Evolutionary conservation across 1,140 invertebrate genomes (phyloP), one percentile per base, ranked within the genome.

Genomic region (Cepaea nemoralis): DNA sequence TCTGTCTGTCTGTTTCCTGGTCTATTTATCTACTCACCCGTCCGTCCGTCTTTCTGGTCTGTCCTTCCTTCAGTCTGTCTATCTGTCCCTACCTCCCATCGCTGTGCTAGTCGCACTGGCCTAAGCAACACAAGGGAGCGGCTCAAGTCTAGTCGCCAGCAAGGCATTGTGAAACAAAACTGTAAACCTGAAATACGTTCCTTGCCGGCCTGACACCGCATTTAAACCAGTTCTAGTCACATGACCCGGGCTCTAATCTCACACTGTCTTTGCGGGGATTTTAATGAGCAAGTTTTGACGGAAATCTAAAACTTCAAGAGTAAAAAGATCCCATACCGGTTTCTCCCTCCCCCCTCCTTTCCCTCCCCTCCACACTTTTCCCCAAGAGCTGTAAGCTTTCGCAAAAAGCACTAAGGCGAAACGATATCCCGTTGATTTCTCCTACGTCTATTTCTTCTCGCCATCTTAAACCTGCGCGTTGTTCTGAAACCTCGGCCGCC

Each of bases 221-320:
- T 63, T 63, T 63, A 31, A 63, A 63, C 59, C n/a, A 63, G 59
- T 63, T 63, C 33, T 63, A 31, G 59, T 31, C 59, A 63, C 59
- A 31, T 16, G n/a, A 31, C n/a, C n/a, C 16, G 59, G 8, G 1
- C 59, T 63, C n/a, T 63, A 63, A 63, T 27, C 59, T 63, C 59
- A 16, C n/a, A 8, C n/a, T 63, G 59, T 63, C 59, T 31, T 63
- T n/a, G 27, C 59, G 6, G 59, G 59, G 59, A 63, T 63, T 63
- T 55, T 63, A 31, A 63, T 63, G 59, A 63, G 59, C n/a, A 63
- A 27, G 33, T 63, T 63, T 63, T 63, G 59, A 63, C 59, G 16
- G 59, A 31, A 63, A 63, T 31, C 59, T 63, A 63, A 63, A 5
- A 31, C 59, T 63, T 5, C 22, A 31, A n/a, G 59, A 19, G 59